These are phyloP conservation scores for Sycobia sp. DNA, from an alignment of 1,140 invertebrate genomes.

Conservation along the genomic window DNA sequence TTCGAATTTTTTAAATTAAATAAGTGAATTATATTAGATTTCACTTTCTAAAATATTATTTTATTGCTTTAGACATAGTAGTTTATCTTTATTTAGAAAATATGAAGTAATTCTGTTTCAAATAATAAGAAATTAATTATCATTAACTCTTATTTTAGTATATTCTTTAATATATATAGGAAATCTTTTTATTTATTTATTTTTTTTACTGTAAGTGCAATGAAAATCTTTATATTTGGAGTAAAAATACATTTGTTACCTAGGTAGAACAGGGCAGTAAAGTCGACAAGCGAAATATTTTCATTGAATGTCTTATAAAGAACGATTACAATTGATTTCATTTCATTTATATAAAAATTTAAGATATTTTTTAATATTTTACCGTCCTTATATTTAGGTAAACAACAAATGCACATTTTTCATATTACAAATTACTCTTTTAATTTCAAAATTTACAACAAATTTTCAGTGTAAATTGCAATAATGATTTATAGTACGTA, in stretches of 20 bases:
- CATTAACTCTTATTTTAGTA: no score
- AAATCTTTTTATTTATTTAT: no score
- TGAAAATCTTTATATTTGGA: constrained; percentile 6
- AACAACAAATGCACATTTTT: constrained; percentile 34
- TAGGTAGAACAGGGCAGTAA: constrained; percentile 18
- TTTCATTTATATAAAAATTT: constrained; percentile 17
- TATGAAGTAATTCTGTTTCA: background rate
- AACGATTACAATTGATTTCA: constrained; percentile 9
- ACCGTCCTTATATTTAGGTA: constrained; percentile 9
- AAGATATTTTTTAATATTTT: no score
- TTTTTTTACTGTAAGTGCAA: no score
- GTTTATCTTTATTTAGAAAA: background rate
- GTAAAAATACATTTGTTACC: constrained; percentile 22
- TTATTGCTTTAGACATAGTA: background rate
- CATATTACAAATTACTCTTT: constrained; percentile 33
- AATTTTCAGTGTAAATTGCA: constrained; percentile 3
- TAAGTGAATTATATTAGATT: background rate
- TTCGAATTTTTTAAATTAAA: background rate
- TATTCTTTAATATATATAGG: no score
- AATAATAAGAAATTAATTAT: background rate
- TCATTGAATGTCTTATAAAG: constrained; percentile 2
- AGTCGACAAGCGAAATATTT: no score
- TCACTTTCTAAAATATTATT: background rate
- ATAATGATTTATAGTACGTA: background rate
- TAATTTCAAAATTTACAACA: constrained; percentile 20